Conservation (phyloP, 2,888 invertebrate genomes). For the Zhuqinia jingwanae region DNA sequence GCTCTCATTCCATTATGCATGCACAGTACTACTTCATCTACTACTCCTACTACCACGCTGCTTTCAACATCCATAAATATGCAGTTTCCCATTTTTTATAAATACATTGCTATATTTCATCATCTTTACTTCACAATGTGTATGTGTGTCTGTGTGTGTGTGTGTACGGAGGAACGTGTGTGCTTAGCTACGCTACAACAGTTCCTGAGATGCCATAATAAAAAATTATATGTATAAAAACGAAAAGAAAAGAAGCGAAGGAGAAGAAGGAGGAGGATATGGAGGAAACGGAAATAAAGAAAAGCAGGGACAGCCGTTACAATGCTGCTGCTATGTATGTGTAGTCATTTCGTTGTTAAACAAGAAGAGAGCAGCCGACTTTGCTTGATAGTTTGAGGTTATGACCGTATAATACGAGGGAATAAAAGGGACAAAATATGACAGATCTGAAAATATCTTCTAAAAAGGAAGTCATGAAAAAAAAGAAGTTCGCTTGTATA, state of each 20-base stretch:
- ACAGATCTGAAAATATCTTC: constrained; percentile 59
- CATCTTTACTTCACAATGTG: constrained; percentile 16
- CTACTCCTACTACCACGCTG: no score
- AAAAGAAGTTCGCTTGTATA: constrained; percentile 31
- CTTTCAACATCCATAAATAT: constrained; percentile 21
- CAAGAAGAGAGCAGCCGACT: constrained; percentile 40
- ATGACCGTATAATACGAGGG: constrained; percentile 63
- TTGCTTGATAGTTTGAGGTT: constrained; percentile 66
- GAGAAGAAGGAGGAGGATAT: background rate
- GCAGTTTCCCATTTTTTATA: constrained; percentile 36
- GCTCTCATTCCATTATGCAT: constrained; percentile 21
- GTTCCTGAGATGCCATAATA: constrained; percentile 40
- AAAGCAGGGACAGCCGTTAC: constrained; percentile 32
- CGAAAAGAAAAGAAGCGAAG: background rate
- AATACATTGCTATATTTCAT: constrained; percentile 24
- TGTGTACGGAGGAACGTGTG: background rate
- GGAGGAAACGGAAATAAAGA: constrained; percentile 58
- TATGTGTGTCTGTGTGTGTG: no score
- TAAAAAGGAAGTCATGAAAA: constrained; percentile 61
- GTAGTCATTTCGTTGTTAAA: constrained; percentile 27
- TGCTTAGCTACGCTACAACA: constrained; percentile 35
- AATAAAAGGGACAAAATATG: constrained; percentile 68
- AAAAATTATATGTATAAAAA: constrained; percentile 27
- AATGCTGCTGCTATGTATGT: background rate
- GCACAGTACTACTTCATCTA: no score